Evolutionary conservation across 2,888 invertebrate species (phyloP).

Genomic region (Epirrita christyi): DNA sequence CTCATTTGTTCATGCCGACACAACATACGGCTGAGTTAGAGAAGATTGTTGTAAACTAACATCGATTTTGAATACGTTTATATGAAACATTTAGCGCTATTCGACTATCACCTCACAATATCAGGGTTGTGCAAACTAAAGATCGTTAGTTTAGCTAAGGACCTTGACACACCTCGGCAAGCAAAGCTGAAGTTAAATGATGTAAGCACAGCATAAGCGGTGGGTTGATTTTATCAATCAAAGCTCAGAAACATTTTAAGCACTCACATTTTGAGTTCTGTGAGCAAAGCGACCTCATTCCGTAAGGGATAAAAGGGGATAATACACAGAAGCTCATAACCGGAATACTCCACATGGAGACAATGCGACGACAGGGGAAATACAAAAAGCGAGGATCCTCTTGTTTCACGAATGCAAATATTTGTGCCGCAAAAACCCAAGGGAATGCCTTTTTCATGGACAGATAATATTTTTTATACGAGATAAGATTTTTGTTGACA

Average conservation of each 20-base stretch:
- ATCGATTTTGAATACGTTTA: constrained; percentile 2
- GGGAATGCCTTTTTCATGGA: constrained; percentile 33
- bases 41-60: background rate
- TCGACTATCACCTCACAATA: constrained; percentile 28
- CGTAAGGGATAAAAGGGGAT: constrained; percentile 29
- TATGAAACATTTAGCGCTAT: constrained; percentile 14
- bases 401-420: constrained; percentile 41
- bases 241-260: constrained; percentile 36
- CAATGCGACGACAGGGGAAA: constrained; percentile 40
- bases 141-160: constrained; percentile 40
- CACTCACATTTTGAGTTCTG: constrained; percentile 21
- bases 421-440: constrained; percentile 31
- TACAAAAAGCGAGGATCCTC: constrained; percentile 38
- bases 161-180: constrained; percentile 61
- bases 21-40: too few relatives aligned
- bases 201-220: constrained; percentile 39
- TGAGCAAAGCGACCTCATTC: constrained; percentile 33
- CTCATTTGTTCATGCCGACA: too few relatives aligned
- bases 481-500: too few relatives aligned
- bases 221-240: constrained; percentile 41
- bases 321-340: constrained; percentile 38
- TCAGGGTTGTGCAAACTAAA: constrained; percentile 52
- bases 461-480: constrained; percentile 27
- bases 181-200: constrained; percentile 45
- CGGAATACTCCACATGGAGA: constrained; percentile 36